Evolutionary conservation across 1,140 invertebrate species (phyloP), one percentile per base, ranked within the genome.

Genomic region (Matsumurasca onukii): DNA sequence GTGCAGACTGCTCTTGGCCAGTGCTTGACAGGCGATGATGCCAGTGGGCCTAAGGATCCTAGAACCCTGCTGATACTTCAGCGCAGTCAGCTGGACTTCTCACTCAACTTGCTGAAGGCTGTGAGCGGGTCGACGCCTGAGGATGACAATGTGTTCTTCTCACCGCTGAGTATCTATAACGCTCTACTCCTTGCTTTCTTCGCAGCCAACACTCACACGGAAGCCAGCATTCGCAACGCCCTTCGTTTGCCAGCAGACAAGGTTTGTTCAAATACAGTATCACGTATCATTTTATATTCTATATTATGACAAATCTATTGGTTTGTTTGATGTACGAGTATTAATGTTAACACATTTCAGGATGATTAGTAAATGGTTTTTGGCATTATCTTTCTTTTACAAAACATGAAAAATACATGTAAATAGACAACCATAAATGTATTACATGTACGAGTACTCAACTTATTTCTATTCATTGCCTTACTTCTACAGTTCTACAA

Each of bases 121-220:
- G 84, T 89, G 49, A 84, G 86, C 29, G 77, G 84, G 62, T 81
- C 84, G 0, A 83, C 86, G 3, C 81, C 85, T 0, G 77, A 84
- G 27, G 86, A 88, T 64, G n/a, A n/a, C n/a, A 95, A 94, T 77
- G 77, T 95, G 5, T 93, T 95, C 81, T 91, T 93, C 75, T 95
- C 93, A 22, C 93, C 93, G 0, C 89, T 91, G 78, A 94, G 92
- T 71, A 86, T 94, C n/a, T 89, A 93, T 75, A 87, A 93, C 69
- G 88, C 92, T 0, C 75, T 97, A 12, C 77, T 88, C n/a, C 80
- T 95, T n/a, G 88, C 90, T 0, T 94, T 92, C 75, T 92, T 94
- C 71, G 86, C 91, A 0, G 77, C 92, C 0, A 84, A 82, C 0
- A 86, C 86, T 2, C 79, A 86, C 15, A 94, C 93, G 0, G 90